phyloP scores from a whole-genome alignment of 2,797 vertebrate genomes.

The Eutrigla gurnardus region DNA sequence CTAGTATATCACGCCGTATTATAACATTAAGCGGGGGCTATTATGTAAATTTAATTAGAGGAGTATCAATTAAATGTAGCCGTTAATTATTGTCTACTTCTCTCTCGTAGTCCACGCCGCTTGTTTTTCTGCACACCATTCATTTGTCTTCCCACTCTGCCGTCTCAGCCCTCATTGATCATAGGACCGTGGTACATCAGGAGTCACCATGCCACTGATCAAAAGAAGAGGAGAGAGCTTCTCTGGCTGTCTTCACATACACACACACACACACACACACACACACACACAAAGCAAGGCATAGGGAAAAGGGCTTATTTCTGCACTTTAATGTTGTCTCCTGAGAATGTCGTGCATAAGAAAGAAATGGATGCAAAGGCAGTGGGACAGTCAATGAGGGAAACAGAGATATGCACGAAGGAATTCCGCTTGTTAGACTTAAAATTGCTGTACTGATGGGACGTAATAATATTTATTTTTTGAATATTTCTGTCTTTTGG shows the following conservation, averaged over 20 bases:
- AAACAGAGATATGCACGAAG: slow-evolving; percentile 12
- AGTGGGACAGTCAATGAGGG: slow-evolving; percentile 34
- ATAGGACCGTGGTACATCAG: not conserved
- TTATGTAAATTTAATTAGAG: slow-evolving; percentile 2
- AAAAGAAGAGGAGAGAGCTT: slow-evolving; percentile 2
- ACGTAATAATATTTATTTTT: slow-evolving; percentile 26
- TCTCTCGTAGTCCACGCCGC: not conserved
- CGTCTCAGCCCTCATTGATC: slow-evolving; percentile 5
- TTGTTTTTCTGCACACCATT: not conserved
- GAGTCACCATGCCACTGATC: slow-evolving; percentile 23
- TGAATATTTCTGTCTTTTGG: not conserved
- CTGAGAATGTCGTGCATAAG: slow-evolving; percentile 13
- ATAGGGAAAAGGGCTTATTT: slow-evolving; percentile 14
- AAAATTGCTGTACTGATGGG: slow-evolving; percentile 24
- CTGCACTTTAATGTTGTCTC: slow-evolving; percentile 50
- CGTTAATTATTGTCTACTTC: not conserved
- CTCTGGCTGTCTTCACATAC: not conserved
- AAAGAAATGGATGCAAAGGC: slow-evolving; percentile 31
- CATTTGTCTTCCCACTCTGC: slow-evolving; percentile 12
- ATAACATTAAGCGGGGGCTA: not conserved
- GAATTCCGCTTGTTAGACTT: slow-evolving; percentile 20
- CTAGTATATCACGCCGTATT: not conserved
- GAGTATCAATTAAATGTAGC: slow-evolving; percentile 8
- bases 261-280: slow-evolving; percentile 4
- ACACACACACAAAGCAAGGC: slow-evolving; percentile 11